Conservation (phyloP, 2,888 invertebrate species). For the Lamproptera curius region DNA sequence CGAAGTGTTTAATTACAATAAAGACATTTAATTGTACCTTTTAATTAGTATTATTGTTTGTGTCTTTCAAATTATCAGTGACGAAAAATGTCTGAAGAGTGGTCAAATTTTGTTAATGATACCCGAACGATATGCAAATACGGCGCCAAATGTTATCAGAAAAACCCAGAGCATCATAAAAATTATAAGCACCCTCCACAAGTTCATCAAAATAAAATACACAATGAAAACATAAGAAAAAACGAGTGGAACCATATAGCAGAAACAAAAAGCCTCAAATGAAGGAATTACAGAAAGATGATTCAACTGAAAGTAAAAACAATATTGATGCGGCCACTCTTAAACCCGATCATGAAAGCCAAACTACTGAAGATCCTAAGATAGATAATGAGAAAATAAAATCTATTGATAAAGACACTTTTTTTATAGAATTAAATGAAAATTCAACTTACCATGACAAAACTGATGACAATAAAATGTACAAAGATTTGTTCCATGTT, state of each 20-base stretch:
- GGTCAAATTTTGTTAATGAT: slow-evolving; percentile 53
- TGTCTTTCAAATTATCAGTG: no score
- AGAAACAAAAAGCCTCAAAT: slow-evolving; percentile 5
- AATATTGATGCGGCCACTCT: neutral
- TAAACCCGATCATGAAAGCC: neutral
- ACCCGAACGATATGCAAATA: slow-evolving; percentile 84
- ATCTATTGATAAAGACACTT: slow-evolving; percentile 4
- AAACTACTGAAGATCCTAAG: neutral
- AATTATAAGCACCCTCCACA: slow-evolving; percentile 87
- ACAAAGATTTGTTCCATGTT: slow-evolving; percentile 87
- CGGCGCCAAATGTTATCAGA: slow-evolving; percentile 88
- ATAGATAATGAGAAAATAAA: slow-evolving; percentile 2
- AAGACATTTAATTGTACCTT: no score
- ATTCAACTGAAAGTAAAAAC: neutral
- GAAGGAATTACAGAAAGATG: slow-evolving; percentile 6
- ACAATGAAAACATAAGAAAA: slow-evolving; percentile 26
- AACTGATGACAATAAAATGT: slow-evolving; percentile 71
- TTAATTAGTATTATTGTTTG: no score
- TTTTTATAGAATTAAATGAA: slow-evolving; percentile 36
- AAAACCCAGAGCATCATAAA: slow-evolving; percentile 84
- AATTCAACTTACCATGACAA: slow-evolving; percentile 57
- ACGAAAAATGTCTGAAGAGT: slow-evolving; percentile 68
- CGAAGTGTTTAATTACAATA: no score
- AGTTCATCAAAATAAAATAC: slow-evolving; percentile 36
- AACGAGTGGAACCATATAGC: slow-evolving; percentile 3